Evolutionary conservation across 2,113 vertebrate species (phyloP).

Genomic region (Lagopus leucura): DNA sequence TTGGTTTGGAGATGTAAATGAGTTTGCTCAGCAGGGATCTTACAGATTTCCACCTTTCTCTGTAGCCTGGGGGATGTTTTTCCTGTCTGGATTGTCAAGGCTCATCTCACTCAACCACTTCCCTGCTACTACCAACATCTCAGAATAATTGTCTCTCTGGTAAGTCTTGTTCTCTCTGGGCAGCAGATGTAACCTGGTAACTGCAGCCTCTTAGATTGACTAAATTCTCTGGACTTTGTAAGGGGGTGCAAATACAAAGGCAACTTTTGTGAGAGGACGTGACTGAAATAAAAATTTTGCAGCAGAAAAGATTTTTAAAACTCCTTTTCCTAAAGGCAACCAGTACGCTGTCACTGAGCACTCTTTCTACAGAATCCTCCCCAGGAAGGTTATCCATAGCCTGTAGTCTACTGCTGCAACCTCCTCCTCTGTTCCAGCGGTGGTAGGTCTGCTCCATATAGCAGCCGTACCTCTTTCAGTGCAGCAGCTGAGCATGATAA

Average conservation of each 20-base stretch:
- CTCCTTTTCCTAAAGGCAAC: background rate
- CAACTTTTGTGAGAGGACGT: background rate
- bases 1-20: background rate
- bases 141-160: background rate
- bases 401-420: background rate
- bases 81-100: background rate
- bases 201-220: background rate
- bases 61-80: background rate
- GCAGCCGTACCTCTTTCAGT: fast-evolving
- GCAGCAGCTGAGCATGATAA: background rate
- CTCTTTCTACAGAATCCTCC: background rate
- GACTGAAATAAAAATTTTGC: background rate
- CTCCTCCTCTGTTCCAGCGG: background rate
- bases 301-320: background rate
- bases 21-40: background rate
- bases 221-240: background rate
- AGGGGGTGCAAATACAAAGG: background rate
- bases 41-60: background rate
- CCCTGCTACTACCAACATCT: background rate
- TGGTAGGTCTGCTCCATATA: fast-evolving
- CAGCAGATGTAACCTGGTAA: background rate
- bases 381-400: background rate
- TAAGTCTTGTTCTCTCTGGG: background rate
- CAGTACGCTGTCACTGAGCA: background rate
- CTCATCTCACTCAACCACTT: background rate